These are phyloP conservation scores for Trichosurus vulpecula DNA, from an alignment of 2,797 vertebrate species.

Conservation along the genomic window DNA sequence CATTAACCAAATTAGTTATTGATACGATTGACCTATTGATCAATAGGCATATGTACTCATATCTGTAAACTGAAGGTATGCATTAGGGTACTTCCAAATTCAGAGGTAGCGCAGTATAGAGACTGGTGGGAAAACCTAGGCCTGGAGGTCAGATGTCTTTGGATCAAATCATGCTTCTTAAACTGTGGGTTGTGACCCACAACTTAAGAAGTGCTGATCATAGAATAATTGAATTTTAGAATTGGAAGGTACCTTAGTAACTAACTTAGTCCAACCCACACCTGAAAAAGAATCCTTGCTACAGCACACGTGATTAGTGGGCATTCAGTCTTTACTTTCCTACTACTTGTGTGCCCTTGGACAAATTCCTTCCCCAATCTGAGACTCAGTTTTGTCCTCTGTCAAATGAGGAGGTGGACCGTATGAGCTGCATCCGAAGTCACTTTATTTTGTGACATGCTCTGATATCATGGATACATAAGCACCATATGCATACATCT, in stretches of 20 bases:
- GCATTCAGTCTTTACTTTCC: neutral
- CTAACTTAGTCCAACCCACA: neutral
- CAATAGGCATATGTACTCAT: neutral
- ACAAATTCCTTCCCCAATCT: neutral
- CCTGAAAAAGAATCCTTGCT: neutral
- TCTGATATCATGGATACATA: neutral
- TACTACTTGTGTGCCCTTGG: neutral
- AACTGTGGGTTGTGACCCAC: too few species aligned
- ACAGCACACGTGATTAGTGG: neutral
- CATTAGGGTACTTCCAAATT: neutral
- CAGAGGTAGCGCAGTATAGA: neutral
- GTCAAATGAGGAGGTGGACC: neutral
- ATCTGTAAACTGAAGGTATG: slow-evolving; percentile 20
- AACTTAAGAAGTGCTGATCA: neutral
- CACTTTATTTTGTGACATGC: neutral
- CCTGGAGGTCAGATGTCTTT: neutral
- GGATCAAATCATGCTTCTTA: neutral
- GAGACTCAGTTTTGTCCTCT: neutral
- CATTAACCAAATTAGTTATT: slow-evolving; percentile 16
- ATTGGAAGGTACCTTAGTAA: neutral
- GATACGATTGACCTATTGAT: slow-evolving; percentile 7
- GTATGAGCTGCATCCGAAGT: neutral
- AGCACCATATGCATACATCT: neutral
- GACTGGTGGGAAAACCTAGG: neutral
- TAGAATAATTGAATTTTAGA: neutral